These are phyloP conservation scores for Bubalus kerabau DNA, from an alignment of 2,113 vertebrate species.

Conservation along the genomic window DNA sequence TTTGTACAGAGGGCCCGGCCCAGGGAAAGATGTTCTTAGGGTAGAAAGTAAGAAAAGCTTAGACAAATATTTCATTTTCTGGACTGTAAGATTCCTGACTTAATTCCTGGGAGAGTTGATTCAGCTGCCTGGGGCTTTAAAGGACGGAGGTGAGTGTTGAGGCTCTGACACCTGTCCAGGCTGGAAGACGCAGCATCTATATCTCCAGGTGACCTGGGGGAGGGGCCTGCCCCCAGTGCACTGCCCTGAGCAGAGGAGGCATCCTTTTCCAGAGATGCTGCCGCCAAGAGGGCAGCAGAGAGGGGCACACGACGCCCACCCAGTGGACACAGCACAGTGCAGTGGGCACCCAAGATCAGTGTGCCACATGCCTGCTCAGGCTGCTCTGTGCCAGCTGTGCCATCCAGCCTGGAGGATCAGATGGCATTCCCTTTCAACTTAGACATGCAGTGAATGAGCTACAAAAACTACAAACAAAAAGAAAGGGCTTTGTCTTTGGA, in stretches of 20 bases:
- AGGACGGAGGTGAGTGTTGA: background rate
- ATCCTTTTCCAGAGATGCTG: background rate
- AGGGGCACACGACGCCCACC: background rate
- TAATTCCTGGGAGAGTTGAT: background rate
- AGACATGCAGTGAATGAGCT: background rate
- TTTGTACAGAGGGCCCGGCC: background rate
- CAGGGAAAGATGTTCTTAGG: background rate
- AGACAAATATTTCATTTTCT: background rate
- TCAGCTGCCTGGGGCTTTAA: background rate
- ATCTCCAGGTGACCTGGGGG: background rate
- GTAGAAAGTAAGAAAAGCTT: background rate
- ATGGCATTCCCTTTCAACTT: background rate
- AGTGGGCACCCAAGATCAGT: background rate
- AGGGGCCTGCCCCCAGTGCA: background rate
- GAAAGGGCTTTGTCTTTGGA: background rate
- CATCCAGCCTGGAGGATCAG: background rate
- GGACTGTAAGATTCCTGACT: background rate
- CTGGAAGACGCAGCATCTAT: background rate
- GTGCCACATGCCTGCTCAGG: background rate
- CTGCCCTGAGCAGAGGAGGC: background rate
- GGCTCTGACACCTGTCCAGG: background rate
- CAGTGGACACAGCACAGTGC: background rate
- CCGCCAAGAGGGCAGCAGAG: background rate
- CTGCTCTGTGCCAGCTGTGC: background rate
- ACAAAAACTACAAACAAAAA: background rate